Evolutionary conservation across 2,888 invertebrate genomes (phyloP), one percentile per base, ranked within the genome.

Genomic region (Eupithecia tripunctaria): DNA sequence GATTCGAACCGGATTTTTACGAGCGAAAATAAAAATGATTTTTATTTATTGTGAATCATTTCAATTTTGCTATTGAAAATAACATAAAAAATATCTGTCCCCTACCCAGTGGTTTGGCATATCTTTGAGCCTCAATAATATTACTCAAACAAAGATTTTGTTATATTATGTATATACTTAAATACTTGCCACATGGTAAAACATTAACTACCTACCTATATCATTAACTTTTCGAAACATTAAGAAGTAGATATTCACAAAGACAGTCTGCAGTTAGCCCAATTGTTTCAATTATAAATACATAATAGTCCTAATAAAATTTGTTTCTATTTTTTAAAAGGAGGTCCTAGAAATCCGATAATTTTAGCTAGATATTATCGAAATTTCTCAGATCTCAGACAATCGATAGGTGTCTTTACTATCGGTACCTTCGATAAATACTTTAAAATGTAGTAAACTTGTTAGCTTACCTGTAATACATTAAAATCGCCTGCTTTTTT

Each of bases 1-100:
- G 82, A 82, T 82, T 84, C 83, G 80, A 81, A 82, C 81, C 72
- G 76, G 80, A 18, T 63, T 71, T 64, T 60, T 71, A 68, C 27
- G 59, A 32, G 12, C 32, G 47, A 47, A 38, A 56, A 67, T 64
- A 25, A 18, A 36, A 38, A 25, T 64, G 1, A 12, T 14, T 6
- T 41, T 32, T 32, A 29, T 32, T 62, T 62, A n/a, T n/a, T 41
- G 15, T 6, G 15, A 15, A 18, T 15, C 15, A 1, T 43, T 51
- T 51, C 2, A 25, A 21, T 51, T 51, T 51, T 21, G 4, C 10
- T 25, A 4, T 51, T 51, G 47, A 56, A 12, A 25, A 4, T 21
- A 21, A 21, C 51, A 56, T 21, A 21, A 21, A 3, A 36, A 8
- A 8, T 51, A 25, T 3, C 1, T 56, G 12, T 25, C 12, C 4